Evolutionary conservation across 2,888 invertebrate genomes (phyloP).

Genomic region (Acanthococcus lagerstroemiae): DNA sequence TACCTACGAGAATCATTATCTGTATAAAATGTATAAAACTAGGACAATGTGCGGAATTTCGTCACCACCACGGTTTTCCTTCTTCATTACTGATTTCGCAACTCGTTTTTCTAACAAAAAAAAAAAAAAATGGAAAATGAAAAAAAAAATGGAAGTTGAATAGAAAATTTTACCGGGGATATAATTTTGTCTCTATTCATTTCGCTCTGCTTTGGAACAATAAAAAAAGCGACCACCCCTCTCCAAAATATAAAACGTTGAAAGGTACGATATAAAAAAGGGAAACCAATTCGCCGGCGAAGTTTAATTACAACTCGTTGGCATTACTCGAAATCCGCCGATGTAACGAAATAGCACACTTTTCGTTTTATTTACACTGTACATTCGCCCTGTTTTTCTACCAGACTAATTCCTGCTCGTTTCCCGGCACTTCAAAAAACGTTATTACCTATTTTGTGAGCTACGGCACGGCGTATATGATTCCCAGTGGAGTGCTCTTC

Average conservation of each 20-base stretch:
- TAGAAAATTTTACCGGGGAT: slow-evolving; percentile 16
- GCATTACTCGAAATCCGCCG: slow-evolving; percentile 28
- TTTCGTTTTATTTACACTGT: slow-evolving; percentile 25
- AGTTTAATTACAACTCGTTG: slow-evolving; percentile 29
- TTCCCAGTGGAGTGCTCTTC: slow-evolving; percentile 22
- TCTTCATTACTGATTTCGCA: no score
- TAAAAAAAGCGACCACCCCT: slow-evolving; percentile 18
- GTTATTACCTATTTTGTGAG: slow-evolving; percentile 26
- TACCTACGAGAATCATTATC: background rate
- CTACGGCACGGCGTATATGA: slow-evolving; percentile 6
- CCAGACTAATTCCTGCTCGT: slow-evolving; percentile 13
- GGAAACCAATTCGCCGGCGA: slow-evolving; percentile 21
- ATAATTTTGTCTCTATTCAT: slow-evolving; percentile 26
- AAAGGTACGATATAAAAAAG: slow-evolving; percentile 24
- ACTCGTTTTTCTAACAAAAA: no score
- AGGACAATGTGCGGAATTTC: background rate
- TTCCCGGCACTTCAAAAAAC: slow-evolving; percentile 21
- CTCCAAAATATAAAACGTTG: slow-evolving; percentile 18
- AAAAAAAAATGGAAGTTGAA: slow-evolving; percentile 10
- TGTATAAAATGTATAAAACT: background rate
- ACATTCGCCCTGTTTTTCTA: slow-evolving; percentile 1
- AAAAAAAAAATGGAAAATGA: background rate
- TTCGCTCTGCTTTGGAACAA: slow-evolving; percentile 17
- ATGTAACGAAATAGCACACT: slow-evolving; percentile 28
- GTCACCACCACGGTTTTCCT: no score